Evolutionary conservation across 2,797 vertebrate genomes (phyloP), one percentile per base, ranked within the genome.

Genomic region (Silurus lanzhouensis): DNA sequence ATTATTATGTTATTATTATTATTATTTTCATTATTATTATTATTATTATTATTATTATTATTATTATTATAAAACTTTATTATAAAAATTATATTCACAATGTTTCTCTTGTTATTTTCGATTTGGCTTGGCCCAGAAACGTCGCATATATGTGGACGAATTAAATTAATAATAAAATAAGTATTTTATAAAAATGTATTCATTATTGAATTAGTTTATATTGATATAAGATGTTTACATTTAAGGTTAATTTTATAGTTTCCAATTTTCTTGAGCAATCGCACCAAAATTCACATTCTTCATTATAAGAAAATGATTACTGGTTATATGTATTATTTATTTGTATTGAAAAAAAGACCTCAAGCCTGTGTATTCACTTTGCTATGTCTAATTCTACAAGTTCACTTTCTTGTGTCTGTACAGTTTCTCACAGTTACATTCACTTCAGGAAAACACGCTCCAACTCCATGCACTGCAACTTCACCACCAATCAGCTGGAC

Each of bases 401-500:
- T 61, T 60, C 1, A 10, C 17, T 31, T 6, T 15, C 19, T 77
- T 6, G 7, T n/a, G 20, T 44, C 17, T 20, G n/a, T 2, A 14
- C 58, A n/a, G 31, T n/a, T 25, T 80, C 14, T 48, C 60, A 25
- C 1, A 61, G 76, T 79, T 46, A 63, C 13, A 80, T 25, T 64
- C 7, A 63, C 25, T 75, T 67, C 25, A 79, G 31, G n/a, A 25
- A 25, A 19, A 20, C n/a, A 38, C 5, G 38, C 58, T 71, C 38
- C 44, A 31, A 57, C 84, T 77, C 75, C 80, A 52, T 9, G 48
- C 48, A 70, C 82, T 67, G 82, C 85, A 64, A 63, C 66, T 55
- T 82, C 64, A 82, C 84, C 83, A 89, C 81, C 83, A 86, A 89
- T 88, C 86, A 88, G 88, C 88, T 86, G 81, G 79, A 87, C 86